A percentile compares a stretch with the other conserved stretches of the same genome.
Conservation (phyloP, 2,797 vertebrate species). For the Hypotaenidia philippensis region DNA sequence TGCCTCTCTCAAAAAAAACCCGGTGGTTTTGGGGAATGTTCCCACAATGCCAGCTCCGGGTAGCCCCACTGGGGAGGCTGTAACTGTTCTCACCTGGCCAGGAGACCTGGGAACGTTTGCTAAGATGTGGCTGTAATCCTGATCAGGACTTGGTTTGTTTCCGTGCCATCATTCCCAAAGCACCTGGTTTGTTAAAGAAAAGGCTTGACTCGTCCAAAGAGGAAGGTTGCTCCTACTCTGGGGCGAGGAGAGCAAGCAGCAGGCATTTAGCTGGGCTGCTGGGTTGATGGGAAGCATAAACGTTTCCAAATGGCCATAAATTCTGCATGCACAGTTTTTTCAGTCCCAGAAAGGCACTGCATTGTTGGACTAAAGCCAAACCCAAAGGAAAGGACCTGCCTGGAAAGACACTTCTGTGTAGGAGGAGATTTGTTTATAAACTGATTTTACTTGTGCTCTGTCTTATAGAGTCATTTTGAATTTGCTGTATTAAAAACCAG, state of each 20-base stretch:
- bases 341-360: not conserved
- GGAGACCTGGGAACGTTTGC: not conserved
- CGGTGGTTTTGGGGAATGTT: not conserved
- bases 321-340: not conserved
- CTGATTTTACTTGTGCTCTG: not conserved
- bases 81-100: not conserved
- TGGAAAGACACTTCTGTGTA: slow-evolving; percentile 1
- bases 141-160: not conserved
- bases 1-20: not conserved
- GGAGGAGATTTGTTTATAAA: slow-evolving; percentile 41
- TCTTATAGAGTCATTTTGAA: not conserved
- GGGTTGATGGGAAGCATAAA: not conserved
- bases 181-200: not conserved
- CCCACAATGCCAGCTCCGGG: rapidly evolving
- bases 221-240: not conserved
- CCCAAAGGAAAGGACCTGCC: not conserved
- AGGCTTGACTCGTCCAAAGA: not conserved
- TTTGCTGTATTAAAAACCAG: not conserved
- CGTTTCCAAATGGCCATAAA: not conserved
- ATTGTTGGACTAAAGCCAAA: slow-evolving; percentile 19
- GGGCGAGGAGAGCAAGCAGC: not conserved
- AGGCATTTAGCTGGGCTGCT: not conserved
- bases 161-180: not conserved
- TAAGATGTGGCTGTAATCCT: not conserved
- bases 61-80: not conserved